These are phyloP conservation scores for Himantopus leucocephalus DNA, from an alignment of 2,113 vertebrate genomes.

Conservation along the genomic window DNA sequence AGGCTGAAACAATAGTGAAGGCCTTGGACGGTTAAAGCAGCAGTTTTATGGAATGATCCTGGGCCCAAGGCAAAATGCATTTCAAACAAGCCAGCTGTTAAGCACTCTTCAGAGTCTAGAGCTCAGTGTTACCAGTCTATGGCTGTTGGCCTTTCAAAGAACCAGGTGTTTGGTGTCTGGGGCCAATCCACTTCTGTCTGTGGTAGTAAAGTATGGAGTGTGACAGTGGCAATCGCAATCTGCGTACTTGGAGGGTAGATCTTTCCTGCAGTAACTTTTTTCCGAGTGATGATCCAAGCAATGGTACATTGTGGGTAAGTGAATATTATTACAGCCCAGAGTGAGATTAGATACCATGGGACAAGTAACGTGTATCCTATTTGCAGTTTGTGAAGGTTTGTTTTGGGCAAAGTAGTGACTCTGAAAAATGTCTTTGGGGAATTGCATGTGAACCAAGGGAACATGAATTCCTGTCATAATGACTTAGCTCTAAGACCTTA, in stretches of 20 bases:
- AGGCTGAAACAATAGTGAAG: slow-evolving; percentile 20
- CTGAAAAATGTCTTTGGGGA: neutral
- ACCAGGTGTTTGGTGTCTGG: neutral
- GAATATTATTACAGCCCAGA: neutral
- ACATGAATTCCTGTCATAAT: neutral
- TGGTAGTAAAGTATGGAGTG: neutral
- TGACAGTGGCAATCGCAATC: neutral
- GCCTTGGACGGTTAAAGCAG: slow-evolving; percentile 6
- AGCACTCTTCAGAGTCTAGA: neutral
- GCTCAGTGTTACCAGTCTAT: neutral
- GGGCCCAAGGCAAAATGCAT: neutral
- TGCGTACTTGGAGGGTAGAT: neutral
- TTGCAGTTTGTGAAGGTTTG: neutral
- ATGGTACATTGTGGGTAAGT: neutral
- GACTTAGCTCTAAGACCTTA: neutral
- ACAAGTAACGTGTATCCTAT: neutral
- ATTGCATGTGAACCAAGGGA: neutral
- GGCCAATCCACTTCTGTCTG: neutral
- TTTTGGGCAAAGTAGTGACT: neutral
- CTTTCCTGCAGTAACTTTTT: neutral
- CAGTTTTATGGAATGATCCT: neutral
- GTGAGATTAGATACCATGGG: neutral
- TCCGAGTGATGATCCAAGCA: neutral
- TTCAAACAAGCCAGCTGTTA: neutral
- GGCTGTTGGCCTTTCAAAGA: neutral